A percentile compares a stretch with the other conserved stretches of the same genome.
Conservation (phyloP, 2,113 vertebrate genomes). For the Myotis davidii region DNA sequence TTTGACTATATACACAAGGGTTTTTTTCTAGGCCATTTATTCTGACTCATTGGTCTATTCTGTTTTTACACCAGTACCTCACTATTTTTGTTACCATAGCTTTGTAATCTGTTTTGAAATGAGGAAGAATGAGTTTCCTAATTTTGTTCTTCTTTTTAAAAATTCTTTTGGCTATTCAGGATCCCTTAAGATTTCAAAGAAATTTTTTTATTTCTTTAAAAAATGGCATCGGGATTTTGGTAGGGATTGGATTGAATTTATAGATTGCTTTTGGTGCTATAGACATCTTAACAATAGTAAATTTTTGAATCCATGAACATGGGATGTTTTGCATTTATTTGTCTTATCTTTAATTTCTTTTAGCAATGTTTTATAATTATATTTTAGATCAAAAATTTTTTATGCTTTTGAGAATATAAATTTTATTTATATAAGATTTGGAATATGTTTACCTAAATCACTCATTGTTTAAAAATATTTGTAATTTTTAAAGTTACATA, state of each 20-base stretch:
- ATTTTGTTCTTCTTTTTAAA: constrained; percentile 12
- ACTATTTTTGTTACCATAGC: neutral
- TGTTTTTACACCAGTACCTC: neutral
- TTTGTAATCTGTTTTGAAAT: constrained; percentile 18
- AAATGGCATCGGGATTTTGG: neutral
- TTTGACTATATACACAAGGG: neutral
- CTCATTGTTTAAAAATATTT: constrained; percentile 41
- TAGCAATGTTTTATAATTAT: neutral
- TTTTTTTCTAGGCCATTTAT: neutral
- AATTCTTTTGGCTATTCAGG: neutral
- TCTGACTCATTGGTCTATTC: neutral
- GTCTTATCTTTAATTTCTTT: neutral
- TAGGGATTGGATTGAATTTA: neutral
- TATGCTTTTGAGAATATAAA: neutral
- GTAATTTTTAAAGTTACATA: constrained; percentile 15
- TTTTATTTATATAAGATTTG: neutral
- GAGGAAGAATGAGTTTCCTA: neutral
- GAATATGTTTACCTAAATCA: neutral
- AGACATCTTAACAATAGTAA: neutral
- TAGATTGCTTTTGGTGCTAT: neutral
- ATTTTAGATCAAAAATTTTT: neutral
- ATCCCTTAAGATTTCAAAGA: neutral
- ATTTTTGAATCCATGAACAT: neutral
- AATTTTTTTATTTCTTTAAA: neutral
- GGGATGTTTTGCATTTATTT: neutral